Conservation (phyloP, 2,888 invertebrate species). For the Halictus quadricinctus region DNA sequence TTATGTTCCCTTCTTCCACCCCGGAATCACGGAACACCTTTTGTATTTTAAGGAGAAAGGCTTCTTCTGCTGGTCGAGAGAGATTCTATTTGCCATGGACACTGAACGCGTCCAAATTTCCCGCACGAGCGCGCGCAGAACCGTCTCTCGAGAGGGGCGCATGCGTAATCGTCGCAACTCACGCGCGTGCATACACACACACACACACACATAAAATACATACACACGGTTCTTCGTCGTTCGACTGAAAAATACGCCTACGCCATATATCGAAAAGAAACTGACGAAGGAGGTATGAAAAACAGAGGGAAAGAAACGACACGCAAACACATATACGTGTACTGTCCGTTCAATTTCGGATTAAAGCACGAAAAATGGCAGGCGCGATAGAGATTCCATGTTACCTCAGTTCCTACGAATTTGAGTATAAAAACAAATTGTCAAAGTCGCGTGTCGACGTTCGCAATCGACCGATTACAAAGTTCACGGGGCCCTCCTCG, state of each 20-base stretch:
- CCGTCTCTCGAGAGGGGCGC: conserved; percentile 13
- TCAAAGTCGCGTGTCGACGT: background rate
- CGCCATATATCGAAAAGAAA: conserved; percentile 70
- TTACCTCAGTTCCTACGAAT: background rate
- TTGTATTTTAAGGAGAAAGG: conserved; percentile 42
- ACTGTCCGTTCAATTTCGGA: conserved; percentile 27
- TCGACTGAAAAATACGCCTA: conserved; percentile 62
- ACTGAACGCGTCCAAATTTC: conserved; percentile 23
- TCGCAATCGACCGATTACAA: background rate
- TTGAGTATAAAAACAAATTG: background rate
- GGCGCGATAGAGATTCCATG: background rate
- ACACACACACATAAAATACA: conserved; percentile 49
- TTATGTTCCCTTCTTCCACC: conserved; percentile 58
- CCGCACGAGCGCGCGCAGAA: conserved; percentile 15
- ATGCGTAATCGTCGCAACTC: conserved; percentile 29
- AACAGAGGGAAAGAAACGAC: conserved; percentile 9
- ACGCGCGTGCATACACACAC: conserved; percentile 61
- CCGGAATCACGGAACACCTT: conserved; percentile 23
- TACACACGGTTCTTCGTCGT: conserved; percentile 36
- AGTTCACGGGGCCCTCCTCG: background rate
- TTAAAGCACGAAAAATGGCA: background rate
- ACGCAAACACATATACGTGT: conserved; percentile 47
- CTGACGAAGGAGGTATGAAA: conserved; percentile 22
- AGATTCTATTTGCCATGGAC: conserved; percentile 50
- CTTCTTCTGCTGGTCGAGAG: conserved; percentile 51